These are phyloP conservation scores for Rhinoderma darwinii DNA, from an alignment of 2,113 vertebrate genomes.

Conservation along the genomic window DNA sequence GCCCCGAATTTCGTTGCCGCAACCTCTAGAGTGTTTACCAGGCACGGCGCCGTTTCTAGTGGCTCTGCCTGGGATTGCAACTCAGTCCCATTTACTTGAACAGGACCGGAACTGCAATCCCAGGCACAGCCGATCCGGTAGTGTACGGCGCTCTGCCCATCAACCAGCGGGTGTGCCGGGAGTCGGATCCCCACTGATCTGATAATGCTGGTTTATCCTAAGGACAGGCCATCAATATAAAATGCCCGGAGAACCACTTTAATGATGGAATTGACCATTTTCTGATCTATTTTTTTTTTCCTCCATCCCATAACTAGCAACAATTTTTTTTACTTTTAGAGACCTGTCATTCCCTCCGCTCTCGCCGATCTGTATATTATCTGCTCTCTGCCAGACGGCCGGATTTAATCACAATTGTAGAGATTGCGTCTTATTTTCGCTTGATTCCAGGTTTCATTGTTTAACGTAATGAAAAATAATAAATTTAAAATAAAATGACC, in stretches of 20 bases:
- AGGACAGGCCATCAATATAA: too few species aligned
- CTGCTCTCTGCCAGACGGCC: background rate
- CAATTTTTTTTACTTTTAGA: background rate
- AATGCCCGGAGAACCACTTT: background rate
- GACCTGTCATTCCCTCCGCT: background rate
- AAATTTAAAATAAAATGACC: background rate
- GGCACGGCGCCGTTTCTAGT: too few species aligned
- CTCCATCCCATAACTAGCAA: background rate
- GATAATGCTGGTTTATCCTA: too few species aligned
- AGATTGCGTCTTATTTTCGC: background rate
- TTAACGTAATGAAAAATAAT: background rate
- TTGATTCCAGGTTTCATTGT: slow-evolving; percentile 15
- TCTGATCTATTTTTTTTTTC: background rate
- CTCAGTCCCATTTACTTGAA: too few species aligned
- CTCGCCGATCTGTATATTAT: background rate
- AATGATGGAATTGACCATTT: background rate
- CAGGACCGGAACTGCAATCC: too few species aligned
- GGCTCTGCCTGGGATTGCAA: too few species aligned
- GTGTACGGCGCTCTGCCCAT: too few species aligned
- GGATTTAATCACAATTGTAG: background rate
- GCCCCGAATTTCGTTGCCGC: too few species aligned
- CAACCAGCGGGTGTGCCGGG: too few species aligned
- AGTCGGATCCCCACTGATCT: too few species aligned
- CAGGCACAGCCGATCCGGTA: too few species aligned
- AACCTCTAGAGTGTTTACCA: too few species aligned